phyloP scores from a whole-genome alignment of 2,888 invertebrate species.

The Xestobium rufovillosum region DNA sequence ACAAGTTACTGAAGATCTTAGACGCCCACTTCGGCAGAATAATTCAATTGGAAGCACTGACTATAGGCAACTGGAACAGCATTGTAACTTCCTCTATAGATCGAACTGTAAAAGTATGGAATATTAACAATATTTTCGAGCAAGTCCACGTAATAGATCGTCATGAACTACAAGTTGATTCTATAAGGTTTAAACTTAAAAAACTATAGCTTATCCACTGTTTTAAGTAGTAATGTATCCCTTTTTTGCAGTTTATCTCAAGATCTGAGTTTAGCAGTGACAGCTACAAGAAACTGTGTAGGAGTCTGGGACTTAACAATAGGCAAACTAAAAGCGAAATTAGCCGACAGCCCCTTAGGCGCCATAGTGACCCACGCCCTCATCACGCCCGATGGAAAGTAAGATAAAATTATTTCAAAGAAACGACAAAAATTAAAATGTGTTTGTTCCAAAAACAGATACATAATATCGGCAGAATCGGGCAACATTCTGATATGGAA shows the following conservation, averaged over 20 bases:
- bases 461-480: constrained; percentile 86
- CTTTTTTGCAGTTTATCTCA: constrained; percentile 62
- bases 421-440: neutral
- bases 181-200: constrained; percentile 68
- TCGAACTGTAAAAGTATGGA: constrained; percentile 97
- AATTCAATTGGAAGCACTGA: constrained; percentile 81
- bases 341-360: constrained; percentile 86
- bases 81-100: constrained; percentile 97
- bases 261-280: constrained; percentile 75
- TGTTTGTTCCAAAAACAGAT: constrained; percentile 32
- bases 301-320: constrained; percentile 90
- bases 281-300: constrained; percentile 89
- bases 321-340: constrained; percentile 75
- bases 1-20: constrained; percentile 78
- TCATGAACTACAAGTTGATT: constrained; percentile 91
- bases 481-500: constrained; percentile 90
- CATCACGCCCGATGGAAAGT: constrained; percentile 77
- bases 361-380: constrained; percentile 91
- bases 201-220: neutral
- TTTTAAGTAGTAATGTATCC: neutral
- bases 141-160: constrained; percentile 93
- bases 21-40: constrained; percentile 97
- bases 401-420: constrained; percentile 25
- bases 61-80: constrained; percentile 85
- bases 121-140: constrained; percentile 97